These are phyloP conservation scores for Threskiornis aethiopicus DNA, from an alignment of 2,797 vertebrate species.

Conservation along the genomic window DNA sequence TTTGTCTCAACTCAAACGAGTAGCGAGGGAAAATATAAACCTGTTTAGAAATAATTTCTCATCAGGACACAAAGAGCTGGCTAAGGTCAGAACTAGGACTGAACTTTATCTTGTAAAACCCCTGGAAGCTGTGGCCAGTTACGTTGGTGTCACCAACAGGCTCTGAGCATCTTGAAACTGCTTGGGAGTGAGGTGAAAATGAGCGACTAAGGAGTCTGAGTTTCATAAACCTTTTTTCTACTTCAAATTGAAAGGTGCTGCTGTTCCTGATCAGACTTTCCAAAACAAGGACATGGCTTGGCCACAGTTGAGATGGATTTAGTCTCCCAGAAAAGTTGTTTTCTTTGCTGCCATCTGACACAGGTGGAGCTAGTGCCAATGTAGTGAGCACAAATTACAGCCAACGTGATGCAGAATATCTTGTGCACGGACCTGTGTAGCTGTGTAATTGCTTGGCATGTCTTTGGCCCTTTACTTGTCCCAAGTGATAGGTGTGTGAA, in stretches of 20 bases:
- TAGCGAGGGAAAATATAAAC: not conserved
- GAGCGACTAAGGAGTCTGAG: not conserved
- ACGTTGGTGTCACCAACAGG: not conserved
- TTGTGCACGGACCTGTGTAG: constrained; percentile 57
- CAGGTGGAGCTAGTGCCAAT: constrained; percentile 21
- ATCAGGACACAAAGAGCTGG: not conserved
- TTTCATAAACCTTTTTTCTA: not conserved
- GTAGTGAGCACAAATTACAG: not conserved
- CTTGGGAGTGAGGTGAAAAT: not conserved
- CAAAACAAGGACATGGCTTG: constrained; percentile 12
- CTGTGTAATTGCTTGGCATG: constrained; percentile 71
- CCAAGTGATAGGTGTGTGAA: constrained; percentile 71
- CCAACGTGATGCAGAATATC: constrained; percentile 49
- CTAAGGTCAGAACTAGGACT: not conserved
- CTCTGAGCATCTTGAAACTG: not conserved
- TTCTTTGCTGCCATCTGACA: constrained; percentile 56
- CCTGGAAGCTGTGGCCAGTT: not conserved
- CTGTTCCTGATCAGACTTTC: not conserved
- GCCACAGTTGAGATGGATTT: constrained; percentile 28
- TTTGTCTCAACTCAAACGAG: not conserved
- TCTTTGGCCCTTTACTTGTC: constrained; percentile 69
- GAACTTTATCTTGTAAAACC: not conserved
- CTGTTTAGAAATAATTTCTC: constrained; percentile 1
- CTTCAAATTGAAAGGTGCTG: not conserved
- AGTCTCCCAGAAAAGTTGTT: constrained; percentile 61